Percentiles rank a stretch among this genome's conserved stretches.
phyloP scores from a whole-genome alignment of 1,140 invertebrate species.

The Dufourea novaeangliae region DNA sequence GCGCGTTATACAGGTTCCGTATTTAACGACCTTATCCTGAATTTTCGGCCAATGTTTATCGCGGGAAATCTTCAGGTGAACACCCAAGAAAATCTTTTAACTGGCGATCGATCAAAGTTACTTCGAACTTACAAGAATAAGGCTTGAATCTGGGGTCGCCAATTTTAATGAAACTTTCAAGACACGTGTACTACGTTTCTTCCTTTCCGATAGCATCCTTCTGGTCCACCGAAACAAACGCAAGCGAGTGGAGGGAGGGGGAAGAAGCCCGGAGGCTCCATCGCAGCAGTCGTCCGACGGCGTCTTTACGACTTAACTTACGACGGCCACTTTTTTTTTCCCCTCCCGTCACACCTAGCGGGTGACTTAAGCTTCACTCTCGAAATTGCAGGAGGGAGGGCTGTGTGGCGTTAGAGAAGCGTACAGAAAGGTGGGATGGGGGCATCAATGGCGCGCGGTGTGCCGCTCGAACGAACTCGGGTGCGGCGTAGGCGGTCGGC shows the following conservation, averaged over 20 bases:
- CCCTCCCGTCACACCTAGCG: constrained; percentile 27
- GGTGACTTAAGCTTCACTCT: constrained; percentile 47
- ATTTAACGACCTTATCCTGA: neutral
- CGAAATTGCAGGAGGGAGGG: constrained; percentile 32
- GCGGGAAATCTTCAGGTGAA: neutral
- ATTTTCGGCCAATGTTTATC: neutral
- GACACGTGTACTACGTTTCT: too few species aligned
- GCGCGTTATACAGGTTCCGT: neutral
- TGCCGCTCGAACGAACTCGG: constrained; percentile 43
- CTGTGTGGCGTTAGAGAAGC: too few species aligned
- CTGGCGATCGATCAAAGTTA: too few species aligned
- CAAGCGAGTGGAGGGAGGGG: too few species aligned
- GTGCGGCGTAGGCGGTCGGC: constrained; percentile 39
- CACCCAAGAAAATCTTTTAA: neutral
- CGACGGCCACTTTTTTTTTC: constrained; percentile 28
- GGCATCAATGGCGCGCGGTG: constrained; percentile 23
- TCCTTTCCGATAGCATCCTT: too few species aligned
- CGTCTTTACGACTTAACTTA: constrained; percentile 37
- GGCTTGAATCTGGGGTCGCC: too few species aligned
- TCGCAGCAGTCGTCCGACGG: too few species aligned
- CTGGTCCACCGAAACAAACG: too few species aligned
- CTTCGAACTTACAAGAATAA: too few species aligned
- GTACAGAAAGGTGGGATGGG: too few species aligned
- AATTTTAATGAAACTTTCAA: too few species aligned
- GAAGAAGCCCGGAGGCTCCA: too few species aligned